Evolutionary conservation across 1,140 invertebrate genomes (phyloP).

Genomic region (Choristoneura fumiferana): DNA sequence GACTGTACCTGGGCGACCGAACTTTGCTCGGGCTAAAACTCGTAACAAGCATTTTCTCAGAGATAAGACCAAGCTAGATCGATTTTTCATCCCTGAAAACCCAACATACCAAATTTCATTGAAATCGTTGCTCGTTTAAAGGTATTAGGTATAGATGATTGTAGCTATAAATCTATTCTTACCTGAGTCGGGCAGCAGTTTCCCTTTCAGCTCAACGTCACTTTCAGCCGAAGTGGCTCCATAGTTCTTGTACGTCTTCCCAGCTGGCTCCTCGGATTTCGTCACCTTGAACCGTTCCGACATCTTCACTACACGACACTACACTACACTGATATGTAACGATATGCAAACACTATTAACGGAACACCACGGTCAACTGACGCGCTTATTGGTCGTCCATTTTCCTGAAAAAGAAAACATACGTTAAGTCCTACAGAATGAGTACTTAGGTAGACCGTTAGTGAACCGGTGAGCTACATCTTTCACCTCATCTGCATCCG

Average conservation of each 20-base stretch:
- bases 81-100: no score
- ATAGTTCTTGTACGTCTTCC: conserved; percentile 75
- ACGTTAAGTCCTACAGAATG: no score
- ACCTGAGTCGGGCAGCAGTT: conserved; percentile 67
- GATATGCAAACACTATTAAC: background rate
- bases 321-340: conserved; percentile 22
- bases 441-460: no score
- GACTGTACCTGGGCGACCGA: no score
- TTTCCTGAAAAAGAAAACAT: conserved; percentile 9
- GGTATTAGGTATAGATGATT: no score
- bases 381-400: background rate
- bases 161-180: conserved; percentile 20
- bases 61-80: no score
- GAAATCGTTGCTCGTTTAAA: no score
- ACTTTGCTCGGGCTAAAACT: no score
- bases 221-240: conserved; percentile 70
- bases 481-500: no score
- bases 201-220: conserved; percentile 65
- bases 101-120: no score
- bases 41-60: no score
- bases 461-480: no score
- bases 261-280: conserved; percentile 69
- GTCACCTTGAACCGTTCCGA: conserved; percentile 77
- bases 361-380: background rate
- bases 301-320: conserved; percentile 51